These are phyloP conservation scores for Rallus crepitans DNA, from an alignment of 2,797 vertebrate species.

Conservation along the genomic window DNA sequence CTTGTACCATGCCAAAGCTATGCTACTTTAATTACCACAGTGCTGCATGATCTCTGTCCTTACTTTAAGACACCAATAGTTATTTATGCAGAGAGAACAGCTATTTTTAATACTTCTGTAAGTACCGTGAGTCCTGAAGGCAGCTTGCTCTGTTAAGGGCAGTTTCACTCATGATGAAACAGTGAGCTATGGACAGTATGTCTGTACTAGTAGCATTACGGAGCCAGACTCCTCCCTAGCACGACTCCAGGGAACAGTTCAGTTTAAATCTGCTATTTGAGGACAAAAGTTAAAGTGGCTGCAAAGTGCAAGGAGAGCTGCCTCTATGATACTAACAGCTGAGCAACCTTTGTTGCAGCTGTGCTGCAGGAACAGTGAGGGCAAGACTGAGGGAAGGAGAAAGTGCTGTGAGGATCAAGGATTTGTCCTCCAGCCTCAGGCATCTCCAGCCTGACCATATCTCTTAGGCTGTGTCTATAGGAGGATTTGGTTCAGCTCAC, in stretches of 20 bases:
- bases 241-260: constrained; percentile 29
- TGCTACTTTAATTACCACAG: background rate
- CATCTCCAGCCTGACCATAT: background rate
- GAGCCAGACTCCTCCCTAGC: constrained; percentile 24
- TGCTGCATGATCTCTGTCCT: background rate
- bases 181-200: constrained; percentile 1
- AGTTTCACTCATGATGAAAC: constrained; percentile 12
- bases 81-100: constrained; percentile 30
- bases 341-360: background rate
- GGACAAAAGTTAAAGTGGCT: constrained; percentile 1
- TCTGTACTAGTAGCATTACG: background rate
- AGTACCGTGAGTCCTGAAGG: background rate
- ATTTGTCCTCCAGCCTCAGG: background rate
- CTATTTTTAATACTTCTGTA: constrained; percentile 54
- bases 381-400: background rate
- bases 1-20: background rate
- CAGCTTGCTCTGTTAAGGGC: background rate
- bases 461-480: background rate
- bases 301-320: background rate
- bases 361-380: background rate
- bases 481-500: background rate
- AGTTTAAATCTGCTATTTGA: constrained; percentile 9
- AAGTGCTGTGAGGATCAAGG: background rate
- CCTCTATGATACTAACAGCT: accelerated
- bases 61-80: constrained; percentile 25